Base-by-base conservation (phyloP, 2,888 invertebrate genomes). In the Apodemia hepburni region DNA sequence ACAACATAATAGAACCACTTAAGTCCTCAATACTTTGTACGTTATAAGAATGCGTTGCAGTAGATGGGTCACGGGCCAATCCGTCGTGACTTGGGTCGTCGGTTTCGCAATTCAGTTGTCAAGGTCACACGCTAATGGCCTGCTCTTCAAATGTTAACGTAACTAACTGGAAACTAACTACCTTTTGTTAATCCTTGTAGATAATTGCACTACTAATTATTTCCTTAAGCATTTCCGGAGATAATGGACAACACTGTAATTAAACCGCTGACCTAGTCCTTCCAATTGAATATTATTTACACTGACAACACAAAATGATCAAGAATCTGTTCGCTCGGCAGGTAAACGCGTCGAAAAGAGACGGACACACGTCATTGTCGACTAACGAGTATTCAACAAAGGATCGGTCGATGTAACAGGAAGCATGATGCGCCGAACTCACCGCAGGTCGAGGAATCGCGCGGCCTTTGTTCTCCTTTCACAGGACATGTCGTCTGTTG, bases 361-460 rank as follows among this genome's bases (percentile, higher is more conserved):
- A 90, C 85, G 78, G 82, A 77, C 81, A 77, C 81, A 84, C 78
- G 81, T 83, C 84, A 86, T 76, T 80, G 75, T 72, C 51, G 51
- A 27, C 51, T 62, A 69, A 76, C 75, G 81, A 86, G 84, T 86
- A 85, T 82, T 81, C 84, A 83, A 87, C 87, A 86, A 86, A 86
- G 87, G 85, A 85, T 83, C 76, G 78, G 75, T 78, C 76, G 77
- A 77, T 77, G 79, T 78, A 83, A 79, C 81, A 84, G 87, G 85
- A 85, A 82, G 82, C 85, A 73, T 72, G 74, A 74, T 73, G 78
- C 76, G 77, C 76, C 75, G 77, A 83, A 90, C 91, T 91, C 89
- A 91, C 91, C 91, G 90, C 84, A 91, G 86, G 79, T 90, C 91
- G 82, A 90, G 90, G 84, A 84, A 87, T 75, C 91, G 90, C 78